phyloP scores from a whole-genome alignment of 2,888 invertebrate genomes.

The Caenorhabditis plicata region DNA sequence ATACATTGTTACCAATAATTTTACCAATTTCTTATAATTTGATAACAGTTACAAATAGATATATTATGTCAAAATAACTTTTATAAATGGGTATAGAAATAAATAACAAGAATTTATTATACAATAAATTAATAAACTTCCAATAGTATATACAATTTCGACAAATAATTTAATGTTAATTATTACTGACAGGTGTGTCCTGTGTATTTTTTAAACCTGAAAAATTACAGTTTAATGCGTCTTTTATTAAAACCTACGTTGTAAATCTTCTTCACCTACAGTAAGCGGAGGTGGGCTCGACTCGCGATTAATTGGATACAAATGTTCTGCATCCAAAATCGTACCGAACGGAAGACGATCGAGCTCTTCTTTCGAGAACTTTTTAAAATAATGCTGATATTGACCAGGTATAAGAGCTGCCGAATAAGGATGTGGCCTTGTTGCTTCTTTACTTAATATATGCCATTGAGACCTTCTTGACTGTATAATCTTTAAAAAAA shows the following conservation, averaged over 20 bases:
- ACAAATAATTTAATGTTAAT: no score
- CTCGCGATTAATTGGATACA: slow-evolving; percentile 51
- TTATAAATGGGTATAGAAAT: background rate
- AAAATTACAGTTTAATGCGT: background rate
- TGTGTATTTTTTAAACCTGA: no score
- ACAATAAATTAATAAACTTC: no score
- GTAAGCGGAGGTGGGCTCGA: slow-evolving; percentile 54
- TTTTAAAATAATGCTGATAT: slow-evolving; percentile 82
- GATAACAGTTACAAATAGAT: background rate
- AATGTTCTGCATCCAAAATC: slow-evolving; percentile 73
- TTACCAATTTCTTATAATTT: background rate
- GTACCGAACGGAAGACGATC: slow-evolving; percentile 90
- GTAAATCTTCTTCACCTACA: slow-evolving; percentile 50
- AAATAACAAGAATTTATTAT: no score
- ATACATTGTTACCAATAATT: background rate
- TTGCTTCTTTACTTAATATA: slow-evolving; percentile 24
- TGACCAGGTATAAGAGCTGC: slow-evolving; percentile 94
- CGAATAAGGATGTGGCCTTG: slow-evolving; percentile 74
- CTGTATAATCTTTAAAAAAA: slow-evolving; percentile 46
- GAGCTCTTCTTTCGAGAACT: slow-evolving; percentile 82
- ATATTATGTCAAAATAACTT: background rate
- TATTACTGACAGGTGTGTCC: no score
- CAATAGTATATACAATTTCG: no score
- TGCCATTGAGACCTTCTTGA: slow-evolving; percentile 34
- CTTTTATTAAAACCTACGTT: background rate